These are phyloP conservation scores for Dolichopus griseipennis DNA, from an alignment of 2,888 invertebrate genomes.

Conservation along the genomic window DNA sequence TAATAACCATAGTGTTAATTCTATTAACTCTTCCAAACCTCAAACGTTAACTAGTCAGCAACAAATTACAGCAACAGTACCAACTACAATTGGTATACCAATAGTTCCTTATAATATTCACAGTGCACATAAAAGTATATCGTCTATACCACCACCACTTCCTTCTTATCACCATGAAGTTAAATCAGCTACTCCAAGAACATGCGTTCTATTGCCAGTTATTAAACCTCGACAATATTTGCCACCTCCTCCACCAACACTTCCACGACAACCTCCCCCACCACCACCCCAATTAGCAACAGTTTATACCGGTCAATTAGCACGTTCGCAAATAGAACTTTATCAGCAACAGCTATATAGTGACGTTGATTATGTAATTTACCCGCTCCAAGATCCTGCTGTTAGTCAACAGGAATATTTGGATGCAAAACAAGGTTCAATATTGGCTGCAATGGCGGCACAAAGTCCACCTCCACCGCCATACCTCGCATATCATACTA, in stretches of 20 bases:
- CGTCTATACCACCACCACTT: slow-evolving; percentile 45
- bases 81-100: slow-evolving; percentile 40
- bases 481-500: slow-evolving; percentile 48
- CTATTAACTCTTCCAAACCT: slow-evolving; percentile 21
- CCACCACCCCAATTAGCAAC: slow-evolving; percentile 64
- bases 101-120: slow-evolving; percentile 50
- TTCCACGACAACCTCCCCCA: slow-evolving; percentile 51
- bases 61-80: slow-evolving; percentile 21
- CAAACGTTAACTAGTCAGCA: slow-evolving; percentile 24
- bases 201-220: slow-evolving; percentile 51
- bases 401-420: slow-evolving; percentile 85
- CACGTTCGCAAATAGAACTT: slow-evolving; percentile 70
- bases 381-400: slow-evolving; percentile 80
- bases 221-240: slow-evolving; percentile 53
- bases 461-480: slow-evolving; percentile 50
- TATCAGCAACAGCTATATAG: slow-evolving; percentile 85
- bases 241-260: slow-evolving; percentile 62
- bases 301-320: slow-evolving; percentile 59
- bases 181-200: slow-evolving; percentile 44
- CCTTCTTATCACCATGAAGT: slow-evolving; percentile 44
- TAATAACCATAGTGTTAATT: slow-evolving; percentile 15
- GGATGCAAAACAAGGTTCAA: slow-evolving; percentile 64
- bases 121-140: slow-evolving; percentile 53
- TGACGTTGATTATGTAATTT: slow-evolving; percentile 86
- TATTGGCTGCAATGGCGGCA: slow-evolving; percentile 59